A percentile compares a stretch with the other conserved stretches of the same genome.
phyloP scores from a whole-genome alignment of 2,797 vertebrate species.

The Eleutherodactylus coqui region DNA sequence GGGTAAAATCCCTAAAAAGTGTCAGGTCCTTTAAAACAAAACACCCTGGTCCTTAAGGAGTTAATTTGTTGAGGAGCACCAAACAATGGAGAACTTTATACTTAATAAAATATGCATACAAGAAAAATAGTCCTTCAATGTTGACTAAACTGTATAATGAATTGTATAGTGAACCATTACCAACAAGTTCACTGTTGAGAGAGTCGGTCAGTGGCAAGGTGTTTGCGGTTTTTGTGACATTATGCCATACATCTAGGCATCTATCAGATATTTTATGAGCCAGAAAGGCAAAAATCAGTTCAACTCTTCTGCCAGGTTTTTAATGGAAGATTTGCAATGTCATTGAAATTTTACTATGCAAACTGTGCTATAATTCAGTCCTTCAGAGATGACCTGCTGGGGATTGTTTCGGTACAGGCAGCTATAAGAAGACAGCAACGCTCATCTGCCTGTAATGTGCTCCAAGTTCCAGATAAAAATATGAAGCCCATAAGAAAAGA shows the following conservation, averaged over 20 bases:
- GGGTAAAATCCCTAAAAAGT: no score
- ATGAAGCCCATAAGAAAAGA: no score
- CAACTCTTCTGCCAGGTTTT: neutral
- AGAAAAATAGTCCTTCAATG: conserved; percentile 20
- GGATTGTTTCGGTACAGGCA: no score
- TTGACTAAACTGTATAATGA: conserved; percentile 8
- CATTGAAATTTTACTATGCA: no score
- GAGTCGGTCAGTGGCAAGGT: neutral
- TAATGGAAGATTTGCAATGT: no score
- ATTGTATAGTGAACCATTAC: neutral
- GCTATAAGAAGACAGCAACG: no score
- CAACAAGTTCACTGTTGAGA: neutral
- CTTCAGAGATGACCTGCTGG: no score
- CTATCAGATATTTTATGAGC: neutral
- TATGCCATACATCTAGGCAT: neutral
- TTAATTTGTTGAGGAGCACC: conserved; percentile 31
- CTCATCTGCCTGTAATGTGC: no score
- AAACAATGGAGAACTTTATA: conserved; percentile 37
- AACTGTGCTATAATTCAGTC: no score
- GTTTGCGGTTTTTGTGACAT: neutral
- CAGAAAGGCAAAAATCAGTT: neutral
- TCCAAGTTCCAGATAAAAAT: no score
- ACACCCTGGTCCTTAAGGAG: no score
- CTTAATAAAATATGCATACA: conserved; percentile 20
- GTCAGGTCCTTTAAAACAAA: no score